Conservation (phyloP, 2,888 invertebrate genomes). For the Melanchra persicariae region DNA sequence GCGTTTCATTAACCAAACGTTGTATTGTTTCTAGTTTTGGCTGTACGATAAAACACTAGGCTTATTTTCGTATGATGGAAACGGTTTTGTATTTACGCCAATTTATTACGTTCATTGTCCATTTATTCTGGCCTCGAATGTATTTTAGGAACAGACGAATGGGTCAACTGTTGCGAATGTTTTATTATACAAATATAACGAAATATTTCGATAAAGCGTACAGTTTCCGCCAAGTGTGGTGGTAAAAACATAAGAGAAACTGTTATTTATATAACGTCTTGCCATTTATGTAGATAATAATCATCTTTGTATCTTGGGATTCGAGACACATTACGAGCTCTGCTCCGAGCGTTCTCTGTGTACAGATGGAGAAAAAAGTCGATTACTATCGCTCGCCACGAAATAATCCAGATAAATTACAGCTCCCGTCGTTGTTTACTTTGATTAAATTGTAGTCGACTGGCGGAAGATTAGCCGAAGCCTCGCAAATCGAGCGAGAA, state of each 20-base stretch:
- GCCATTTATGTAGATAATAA: slow-evolving; percentile 82
- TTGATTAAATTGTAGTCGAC: slow-evolving; percentile 91
- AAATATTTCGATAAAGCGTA: slow-evolving; percentile 71
- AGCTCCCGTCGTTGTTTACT: slow-evolving; percentile 88
- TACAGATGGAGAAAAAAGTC: slow-evolving; percentile 86
- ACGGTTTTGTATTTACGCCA: slow-evolving; percentile 69
- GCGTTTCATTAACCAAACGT: slow-evolving; percentile 42
- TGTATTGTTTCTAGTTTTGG: slow-evolving; percentile 43
- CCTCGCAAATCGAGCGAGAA: slow-evolving; percentile 88
- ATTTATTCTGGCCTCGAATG: slow-evolving; percentile 76
- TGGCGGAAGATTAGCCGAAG: slow-evolving; percentile 89
- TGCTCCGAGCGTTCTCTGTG: slow-evolving; percentile 70
- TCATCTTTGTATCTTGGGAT: slow-evolving; percentile 80
- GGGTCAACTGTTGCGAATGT: slow-evolving; percentile 81
- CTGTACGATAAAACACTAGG: slow-evolving; percentile 52
- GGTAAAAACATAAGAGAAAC: slow-evolving; percentile 72
- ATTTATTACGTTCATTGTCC: slow-evolving; percentile 77
- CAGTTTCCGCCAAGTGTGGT: slow-evolving; percentile 69
- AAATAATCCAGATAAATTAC: slow-evolving; percentile 91
- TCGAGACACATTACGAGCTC: slow-evolving; percentile 80
- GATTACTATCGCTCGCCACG: slow-evolving; percentile 88
- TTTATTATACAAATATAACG: slow-evolving; percentile 76
- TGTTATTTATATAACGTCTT: slow-evolving; percentile 75
- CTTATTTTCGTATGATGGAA: slow-evolving; percentile 57
- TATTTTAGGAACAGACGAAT: slow-evolving; percentile 76